Conservation (phyloP, 2,797 vertebrate genomes). For the Strix occidentalis region DNA sequence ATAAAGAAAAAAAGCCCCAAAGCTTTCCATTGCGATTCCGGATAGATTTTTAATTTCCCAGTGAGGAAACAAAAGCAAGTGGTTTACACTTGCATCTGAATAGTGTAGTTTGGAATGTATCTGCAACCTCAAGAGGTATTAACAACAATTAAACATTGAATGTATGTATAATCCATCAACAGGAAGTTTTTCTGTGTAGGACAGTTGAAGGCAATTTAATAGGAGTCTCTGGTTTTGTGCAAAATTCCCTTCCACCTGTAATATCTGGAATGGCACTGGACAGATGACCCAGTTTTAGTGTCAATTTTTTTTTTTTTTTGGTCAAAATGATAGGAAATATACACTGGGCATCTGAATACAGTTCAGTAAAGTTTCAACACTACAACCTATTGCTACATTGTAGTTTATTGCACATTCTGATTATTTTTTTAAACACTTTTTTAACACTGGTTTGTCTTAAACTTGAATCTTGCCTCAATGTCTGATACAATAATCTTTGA, state of each 20-base stretch:
- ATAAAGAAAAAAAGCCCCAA: not conserved
- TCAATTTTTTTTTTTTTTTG: not conserved
- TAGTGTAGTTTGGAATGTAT: not conserved
- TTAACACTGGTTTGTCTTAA: slow-evolving; percentile 77
- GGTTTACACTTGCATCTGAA: slow-evolving; percentile 16
- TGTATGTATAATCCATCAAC: not conserved
- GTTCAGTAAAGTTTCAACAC: slow-evolving; percentile 70
- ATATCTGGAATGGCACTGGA: slow-evolving; percentile 59
- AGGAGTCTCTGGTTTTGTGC: slow-evolving; percentile 49
- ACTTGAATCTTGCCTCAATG: slow-evolving; percentile 74
- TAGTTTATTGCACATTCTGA: slow-evolving; percentile 78
- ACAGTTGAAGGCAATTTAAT: slow-evolving; percentile 60
- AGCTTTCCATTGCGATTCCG: slow-evolving; percentile 6
- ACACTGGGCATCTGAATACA: slow-evolving; percentile 61
- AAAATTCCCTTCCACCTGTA: slow-evolving; percentile 42
- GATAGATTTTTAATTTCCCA: not conserved
- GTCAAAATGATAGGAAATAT: slow-evolving; percentile 49
- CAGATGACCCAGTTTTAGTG: slow-evolving; percentile 33
- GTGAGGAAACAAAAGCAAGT: slow-evolving; percentile 5
- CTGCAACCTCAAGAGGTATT: not conserved
- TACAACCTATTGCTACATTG: slow-evolving; percentile 74
- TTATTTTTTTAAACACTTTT: slow-evolving; percentile 73
- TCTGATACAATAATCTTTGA: slow-evolving; percentile 75
- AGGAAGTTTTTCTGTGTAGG: slow-evolving; percentile 64
- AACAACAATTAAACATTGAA: not conserved